Percentiles rank a stretch among this genome's conserved stretches.
Conservation (phyloP, 1,140 invertebrate species). For the Drosophila kohkoa region DNA sequence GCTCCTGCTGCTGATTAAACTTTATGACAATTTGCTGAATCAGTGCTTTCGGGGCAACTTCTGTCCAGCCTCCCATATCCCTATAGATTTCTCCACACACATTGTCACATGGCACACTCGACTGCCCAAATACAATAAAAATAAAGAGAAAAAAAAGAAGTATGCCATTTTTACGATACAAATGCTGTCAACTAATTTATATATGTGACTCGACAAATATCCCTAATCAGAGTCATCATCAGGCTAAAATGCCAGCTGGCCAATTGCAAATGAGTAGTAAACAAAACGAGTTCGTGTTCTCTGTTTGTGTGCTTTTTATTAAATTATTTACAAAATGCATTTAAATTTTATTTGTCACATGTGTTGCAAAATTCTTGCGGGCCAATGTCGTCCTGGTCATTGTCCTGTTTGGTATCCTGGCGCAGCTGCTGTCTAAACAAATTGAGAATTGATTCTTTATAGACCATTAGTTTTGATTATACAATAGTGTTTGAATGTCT, state of each 20-base stretch:
- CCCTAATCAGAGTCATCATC: conserved; percentile 46
- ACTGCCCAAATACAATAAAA: conserved; percentile 60
- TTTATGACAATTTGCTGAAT: conserved; percentile 83
- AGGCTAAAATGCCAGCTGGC: neutral
- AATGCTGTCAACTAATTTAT: conserved; percentile 61
- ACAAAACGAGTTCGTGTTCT: conserved; percentile 2
- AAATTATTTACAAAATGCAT: conserved; percentile 68
- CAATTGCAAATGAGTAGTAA: conserved; percentile 12
- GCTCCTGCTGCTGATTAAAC: conserved; percentile 73
- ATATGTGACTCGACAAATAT: conserved; percentile 45
- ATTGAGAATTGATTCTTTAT: conserved; percentile 85
- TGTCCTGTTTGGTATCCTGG: conserved; percentile 49
- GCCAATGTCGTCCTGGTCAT: conserved; percentile 40
- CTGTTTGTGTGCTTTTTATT: conserved; percentile 31
- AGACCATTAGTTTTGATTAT: conserved; percentile 84
- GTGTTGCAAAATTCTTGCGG: conserved; percentile 43
- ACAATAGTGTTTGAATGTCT: conserved; percentile 64
- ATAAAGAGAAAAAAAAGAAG: conserved; percentile 60
- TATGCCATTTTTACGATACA: conserved; percentile 67
- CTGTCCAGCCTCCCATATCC: neutral
- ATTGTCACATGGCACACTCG: conserved; percentile 24
- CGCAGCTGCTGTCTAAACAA: conserved; percentile 79
- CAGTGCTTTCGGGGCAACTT: conserved; percentile 50
- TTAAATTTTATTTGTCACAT: conserved; percentile 79
- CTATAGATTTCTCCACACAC: neutral